Base-by-base conservation (phyloP, 2,113 vertebrate genomes). In the Nettapus auritus region DNA sequence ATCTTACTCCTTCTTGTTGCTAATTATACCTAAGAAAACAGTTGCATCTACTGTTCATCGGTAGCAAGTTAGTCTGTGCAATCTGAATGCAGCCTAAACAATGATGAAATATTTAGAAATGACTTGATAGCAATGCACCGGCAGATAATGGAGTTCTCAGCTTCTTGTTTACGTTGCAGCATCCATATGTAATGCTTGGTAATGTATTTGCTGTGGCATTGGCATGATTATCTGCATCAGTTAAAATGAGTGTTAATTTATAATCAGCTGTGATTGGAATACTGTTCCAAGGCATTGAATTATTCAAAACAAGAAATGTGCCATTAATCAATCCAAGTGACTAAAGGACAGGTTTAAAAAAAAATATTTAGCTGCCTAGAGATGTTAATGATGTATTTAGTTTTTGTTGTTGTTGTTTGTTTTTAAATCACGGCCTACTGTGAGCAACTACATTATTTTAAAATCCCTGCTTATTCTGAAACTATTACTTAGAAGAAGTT, bases 181-280 rank as follows among this genome's bases (percentile, higher is more conserved):
- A 86, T 70, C 88, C 71, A 60, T 93, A 83, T 59, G 76, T 86
- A 88, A 88, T 31, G 56, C 79, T 70, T 56, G 69, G 44, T 86
- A 88, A 88, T 33, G 33, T 52, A 78, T 97, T 96, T 94, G 71
- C 85, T 71, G 42, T 88, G 92, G 83, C 68, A 67, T 60, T 78
- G 93, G 46, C 76, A 71, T 17, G 28, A 78, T 90, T 88, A 83
- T 88, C 82, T 95, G 52, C 68, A 71, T 81, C 85, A 86, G 29
- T 88, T 94, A 91, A 95, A 96, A 74, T 55, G 25, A 86, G 34
- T 56, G 67, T 78, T 93, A 67, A 89, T 94, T 88, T 89, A 63
- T 81, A 89, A 86, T 90, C 82, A 90, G 0, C 68, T 91, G 52
- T 86, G 88, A 93, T 75, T 90, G 82, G 68, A 94, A 83, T 74